phyloP scores from a whole-genome alignment of 2,797 vertebrate species.

The Gallinago solitaria region DNA sequence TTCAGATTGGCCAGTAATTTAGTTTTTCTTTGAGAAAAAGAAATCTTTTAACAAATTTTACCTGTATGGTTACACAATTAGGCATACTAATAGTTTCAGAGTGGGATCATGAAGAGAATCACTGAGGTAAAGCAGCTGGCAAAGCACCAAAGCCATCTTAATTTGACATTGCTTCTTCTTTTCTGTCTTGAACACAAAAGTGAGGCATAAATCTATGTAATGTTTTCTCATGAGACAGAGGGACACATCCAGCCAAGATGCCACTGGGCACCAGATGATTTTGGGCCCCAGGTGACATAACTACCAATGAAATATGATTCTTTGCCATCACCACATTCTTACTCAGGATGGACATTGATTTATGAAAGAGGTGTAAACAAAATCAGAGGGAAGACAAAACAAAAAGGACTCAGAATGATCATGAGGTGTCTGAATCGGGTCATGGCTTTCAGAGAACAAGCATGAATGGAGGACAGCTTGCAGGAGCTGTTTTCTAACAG shows the following conservation, averaged over 20 bases:
- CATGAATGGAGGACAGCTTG: not conserved
- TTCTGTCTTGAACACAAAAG: not conserved
- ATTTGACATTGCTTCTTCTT: not conserved
- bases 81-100: not conserved
- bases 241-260: not conserved
- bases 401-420: not conserved
- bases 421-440: not conserved
- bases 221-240: not conserved
- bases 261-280: not conserved
- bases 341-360: not conserved
- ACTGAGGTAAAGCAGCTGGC: not conserved
- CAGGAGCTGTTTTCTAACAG: not conserved
- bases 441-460: not conserved
- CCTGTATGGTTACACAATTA: not conserved
- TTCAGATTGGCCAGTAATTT: not conserved
- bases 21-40: not conserved
- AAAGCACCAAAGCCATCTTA: not conserved
- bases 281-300: not conserved
- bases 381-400: not conserved
- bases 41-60: not conserved
- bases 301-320: not conserved
- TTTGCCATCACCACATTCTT: not conserved
- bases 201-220: not conserved
- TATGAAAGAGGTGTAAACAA: not conserved
- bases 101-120: not conserved